phyloP scores from a whole-genome alignment of 2,797 vertebrate genomes.

The Helarctos malayanus region DNA sequence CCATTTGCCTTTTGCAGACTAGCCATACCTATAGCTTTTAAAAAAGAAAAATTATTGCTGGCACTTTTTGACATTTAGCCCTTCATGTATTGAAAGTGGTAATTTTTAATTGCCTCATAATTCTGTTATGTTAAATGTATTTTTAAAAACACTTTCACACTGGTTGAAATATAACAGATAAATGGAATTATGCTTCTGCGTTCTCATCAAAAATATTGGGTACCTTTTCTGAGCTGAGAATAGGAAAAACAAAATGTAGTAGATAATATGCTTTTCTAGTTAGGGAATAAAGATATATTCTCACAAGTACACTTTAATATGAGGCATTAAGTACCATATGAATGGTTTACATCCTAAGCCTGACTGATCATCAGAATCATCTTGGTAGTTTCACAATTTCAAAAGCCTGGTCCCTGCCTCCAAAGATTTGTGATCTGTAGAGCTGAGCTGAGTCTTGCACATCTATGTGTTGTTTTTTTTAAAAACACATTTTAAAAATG shows the following conservation, averaged over 20 bases:
- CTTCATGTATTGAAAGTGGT: constrained; percentile 31
- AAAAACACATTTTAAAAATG: neutral
- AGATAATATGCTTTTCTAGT: neutral
- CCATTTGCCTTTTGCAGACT: neutral
- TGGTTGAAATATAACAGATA: constrained; percentile 3
- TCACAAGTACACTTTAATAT: constrained; percentile 3
- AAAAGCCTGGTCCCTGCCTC: neutral
- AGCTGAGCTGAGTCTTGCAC: constrained; percentile 8
- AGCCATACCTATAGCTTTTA: neutral
- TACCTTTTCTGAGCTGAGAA: neutral
- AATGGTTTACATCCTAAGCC: neutral
- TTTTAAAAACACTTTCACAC: constrained; percentile 14
- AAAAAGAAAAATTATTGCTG: neutral
- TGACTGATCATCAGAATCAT: constrained; percentile 15
- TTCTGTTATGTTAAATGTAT: constrained; percentile 9
- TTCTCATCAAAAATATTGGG: neutral
- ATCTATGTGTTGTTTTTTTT: neutral
- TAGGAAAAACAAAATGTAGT: neutral
- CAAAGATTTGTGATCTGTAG: neutral
- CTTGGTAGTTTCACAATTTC: constrained; percentile 22
- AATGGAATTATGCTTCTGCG: neutral
- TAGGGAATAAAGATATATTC: neutral
- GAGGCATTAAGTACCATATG: neutral
- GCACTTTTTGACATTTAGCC: neutral
- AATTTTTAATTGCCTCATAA: neutral